phyloP scores from a whole-genome alignment of 2,113 vertebrate species.

The Nesogale talazaci region DNA sequence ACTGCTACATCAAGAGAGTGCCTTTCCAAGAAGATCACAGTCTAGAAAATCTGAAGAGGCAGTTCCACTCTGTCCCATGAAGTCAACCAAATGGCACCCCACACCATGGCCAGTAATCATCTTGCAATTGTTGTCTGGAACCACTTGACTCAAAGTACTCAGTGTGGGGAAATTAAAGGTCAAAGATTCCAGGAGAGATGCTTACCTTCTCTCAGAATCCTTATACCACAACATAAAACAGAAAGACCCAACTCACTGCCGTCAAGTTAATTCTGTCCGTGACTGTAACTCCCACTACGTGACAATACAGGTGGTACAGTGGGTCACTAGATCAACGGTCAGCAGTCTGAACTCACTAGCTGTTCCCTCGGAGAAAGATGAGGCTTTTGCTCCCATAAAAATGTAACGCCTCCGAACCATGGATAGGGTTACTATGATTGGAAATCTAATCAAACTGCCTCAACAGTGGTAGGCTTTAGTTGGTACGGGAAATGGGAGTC shows the following conservation, averaged over 20 bases:
- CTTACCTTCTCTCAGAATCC: neutral
- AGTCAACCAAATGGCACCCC: neutral
- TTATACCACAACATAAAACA: neutral
- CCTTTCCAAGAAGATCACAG: neutral
- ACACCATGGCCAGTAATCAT: neutral
- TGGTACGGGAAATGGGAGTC: neutral
- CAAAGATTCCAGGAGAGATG: neutral
- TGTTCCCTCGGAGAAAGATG: too few species aligned
- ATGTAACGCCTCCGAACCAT: too few species aligned
- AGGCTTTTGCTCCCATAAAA: too few species aligned
- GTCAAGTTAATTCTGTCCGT: too few species aligned
- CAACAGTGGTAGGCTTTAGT: too few species aligned
- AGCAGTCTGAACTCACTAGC: too few species aligned
- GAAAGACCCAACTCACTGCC: too few species aligned
- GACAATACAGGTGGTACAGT: neutral
- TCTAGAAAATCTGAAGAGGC: neutral
- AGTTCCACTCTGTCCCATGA: neutral
- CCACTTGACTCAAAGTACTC: neutral
- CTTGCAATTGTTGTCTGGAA: neutral
- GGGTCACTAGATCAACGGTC: too few species aligned
- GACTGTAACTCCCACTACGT: neutral
- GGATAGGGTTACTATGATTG: too few species aligned
- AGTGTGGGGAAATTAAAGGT: constrained; percentile 15
- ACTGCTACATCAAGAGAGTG: neutral
- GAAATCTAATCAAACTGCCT: too few species aligned